Base-by-base conservation (phyloP, 2,113 vertebrate species). In the Acrocephalus arundinaceus region DNA sequence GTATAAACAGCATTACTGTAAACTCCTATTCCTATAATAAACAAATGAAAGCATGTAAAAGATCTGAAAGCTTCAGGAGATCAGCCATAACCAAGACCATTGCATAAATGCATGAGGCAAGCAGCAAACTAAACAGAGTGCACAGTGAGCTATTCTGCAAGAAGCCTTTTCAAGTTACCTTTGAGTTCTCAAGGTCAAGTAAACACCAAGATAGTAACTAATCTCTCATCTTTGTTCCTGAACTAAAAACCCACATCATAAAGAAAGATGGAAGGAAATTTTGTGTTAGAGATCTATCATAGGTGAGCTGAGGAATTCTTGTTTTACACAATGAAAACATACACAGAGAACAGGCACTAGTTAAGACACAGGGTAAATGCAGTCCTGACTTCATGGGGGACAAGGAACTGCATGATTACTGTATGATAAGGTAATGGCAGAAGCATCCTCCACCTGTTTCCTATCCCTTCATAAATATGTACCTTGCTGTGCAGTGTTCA, bases 1-100 rank as follows among this genome's bases (percentile, higher is more conserved):
- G 54, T 75, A 89, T 93, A 97, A 97, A 93, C 93, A 96, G 54
- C 70, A 70, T 89, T 92, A 78, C 61, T 94, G 45, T 87, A 92
- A 96, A 93, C 72, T 87, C 22, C 39, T 88, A 37, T 55, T 85
- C 65, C 59, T 78, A 87, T 74, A 86, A 83, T 94, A 91, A 96
- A 92, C 49, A 93, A 89, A 77, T 43, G 33, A 79, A 95, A 33
- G 43, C 19, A 1, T 66, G 37, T 41, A 78, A 95, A 80, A 89
- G 77, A 74, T 79, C 86, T 57, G 83, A 95, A 92, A 87, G 55
- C 72, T 65, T 57, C 73, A 85, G 71, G 45, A 87, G 65, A 95
- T 77, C 77, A 80, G 61, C 76, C 48, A 45, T 68, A 85, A 68
- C 23, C 62, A 52, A 87, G 65, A 88, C 20, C 31, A 61, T 9